Base-by-base conservation (phyloP, 1,140 invertebrate species). In the Sesamia nonagrioides region DNA sequence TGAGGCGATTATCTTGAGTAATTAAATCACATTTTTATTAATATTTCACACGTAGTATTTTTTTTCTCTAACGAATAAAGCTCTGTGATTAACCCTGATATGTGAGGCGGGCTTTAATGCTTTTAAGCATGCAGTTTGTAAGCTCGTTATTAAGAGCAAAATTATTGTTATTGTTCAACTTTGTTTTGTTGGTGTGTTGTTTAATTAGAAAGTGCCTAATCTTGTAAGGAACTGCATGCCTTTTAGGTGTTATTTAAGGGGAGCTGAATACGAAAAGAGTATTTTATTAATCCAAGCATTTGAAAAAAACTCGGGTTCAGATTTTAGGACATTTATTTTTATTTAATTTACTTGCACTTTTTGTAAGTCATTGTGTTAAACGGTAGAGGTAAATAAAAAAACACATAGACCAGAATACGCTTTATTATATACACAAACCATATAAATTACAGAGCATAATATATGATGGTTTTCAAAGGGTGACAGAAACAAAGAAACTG, bases 1-100 rank as follows among this genome's bases (percentile, higher is more conserved):
- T 78, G 77, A 80, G 80, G 85, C 83, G 85, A 84, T 88, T 89
- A 91, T 89, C 89, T 83, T 78, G 83, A 86, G 77, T 89, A 88
- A 92, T 92, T 90, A 90, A 89, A 88, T 84, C 77, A 89, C 81
- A 82, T 68, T 84, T 77, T 77, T 77, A 77, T 77, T 77, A 66
- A 66, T 77, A 77, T 77, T 77, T 75, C 73, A 75, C 73, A 75
- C 58, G 73, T 75, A 75, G 42, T 37, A 35, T 52, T 45, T 75
- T 61, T 13, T 75, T 50, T 63, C 15, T 42, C 54, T 27, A 42
- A 40, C 72, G 37, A 33, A 60, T 74, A 61, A 61, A 42, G 40
- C n/a, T 50, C 40, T 33, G 52, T 75, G 45, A 61, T 61, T 61
- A 61, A 52, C 42, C 35, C 52, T 73, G 71, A 73, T 73, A 56